Evolutionary conservation across 2,888 invertebrate genomes (phyloP).

Genomic region (Metacarcinus magister): DNA sequence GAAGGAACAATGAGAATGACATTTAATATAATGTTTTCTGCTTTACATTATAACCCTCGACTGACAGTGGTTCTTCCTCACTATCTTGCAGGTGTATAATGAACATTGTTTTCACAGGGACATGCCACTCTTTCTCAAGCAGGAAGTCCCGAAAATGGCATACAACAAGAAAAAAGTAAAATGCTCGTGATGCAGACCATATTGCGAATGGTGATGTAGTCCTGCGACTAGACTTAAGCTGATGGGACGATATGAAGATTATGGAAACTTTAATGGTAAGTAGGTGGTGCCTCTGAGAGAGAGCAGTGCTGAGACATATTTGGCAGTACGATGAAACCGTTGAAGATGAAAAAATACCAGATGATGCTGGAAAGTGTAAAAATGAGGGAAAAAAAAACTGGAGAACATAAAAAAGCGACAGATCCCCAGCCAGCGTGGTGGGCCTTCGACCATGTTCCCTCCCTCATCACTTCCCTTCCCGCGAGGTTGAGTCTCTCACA

Average conservation of each 20-base stretch:
- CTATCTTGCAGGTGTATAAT: background rate
- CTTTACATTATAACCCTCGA: slow-evolving; percentile 9
- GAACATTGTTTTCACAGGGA: background rate
- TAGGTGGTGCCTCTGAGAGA: background rate
- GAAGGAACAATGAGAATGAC: slow-evolving; percentile 26
- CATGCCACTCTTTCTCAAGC: background rate
- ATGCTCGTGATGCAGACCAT: background rate
- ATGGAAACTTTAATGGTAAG: slow-evolving; percentile 26
- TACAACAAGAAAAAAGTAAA: background rate
- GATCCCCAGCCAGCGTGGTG: background rate
- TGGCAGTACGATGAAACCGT: background rate
- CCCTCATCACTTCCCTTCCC: background rate
- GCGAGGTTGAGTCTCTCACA: background rate
- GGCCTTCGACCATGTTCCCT: background rate
- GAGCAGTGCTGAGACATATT: background rate
- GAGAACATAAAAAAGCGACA: background rate
- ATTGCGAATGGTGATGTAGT: background rate
- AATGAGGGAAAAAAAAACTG: background rate
- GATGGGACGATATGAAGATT: slow-evolving; percentile 27
- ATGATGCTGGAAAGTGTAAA: background rate
- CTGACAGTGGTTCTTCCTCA: background rate
- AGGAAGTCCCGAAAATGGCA: background rate
- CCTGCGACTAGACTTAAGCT: background rate
- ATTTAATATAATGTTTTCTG: background rate
- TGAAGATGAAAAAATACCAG: background rate